Percentiles rank a stretch among this genome's conserved stretches.
These are phyloP conservation scores for Cladopsammia gracilis DNA, from an alignment of 64 coral and sea anemone species.

Conservation along the genomic window DNA sequence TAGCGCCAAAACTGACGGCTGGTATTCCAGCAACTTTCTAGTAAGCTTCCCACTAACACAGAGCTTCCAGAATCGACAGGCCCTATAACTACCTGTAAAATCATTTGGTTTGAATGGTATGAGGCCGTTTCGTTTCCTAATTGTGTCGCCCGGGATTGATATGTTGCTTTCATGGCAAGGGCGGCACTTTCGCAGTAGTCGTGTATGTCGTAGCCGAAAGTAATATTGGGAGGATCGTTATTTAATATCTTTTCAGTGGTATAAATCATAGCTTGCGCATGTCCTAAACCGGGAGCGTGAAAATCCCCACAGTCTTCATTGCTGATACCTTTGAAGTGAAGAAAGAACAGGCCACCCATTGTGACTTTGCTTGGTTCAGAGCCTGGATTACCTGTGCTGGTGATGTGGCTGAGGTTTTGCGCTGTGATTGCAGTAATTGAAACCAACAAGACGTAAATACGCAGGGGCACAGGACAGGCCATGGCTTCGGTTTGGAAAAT, in stretches of 20 bases:
- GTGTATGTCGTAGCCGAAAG: slow-evolving; percentile 19
- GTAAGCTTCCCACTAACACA: slow-evolving; percentile 18
- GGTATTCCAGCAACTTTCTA: slow-evolving; percentile 1
- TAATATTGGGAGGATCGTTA: slow-evolving; percentile 9
- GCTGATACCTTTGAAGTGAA: not conserved
- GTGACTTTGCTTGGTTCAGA: not conserved
- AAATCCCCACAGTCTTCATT: slow-evolving; percentile 28
- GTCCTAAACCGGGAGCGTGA: slow-evolving; percentile 7
- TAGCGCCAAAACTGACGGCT: not conserved
- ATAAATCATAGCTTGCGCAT: slow-evolving; percentile 28
- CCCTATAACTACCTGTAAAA: not conserved
- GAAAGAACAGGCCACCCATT: not conserved
- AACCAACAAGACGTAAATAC: not conserved
- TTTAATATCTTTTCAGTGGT: slow-evolving; percentile 35
- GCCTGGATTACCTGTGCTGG: not conserved
- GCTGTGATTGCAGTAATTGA: not conserved
- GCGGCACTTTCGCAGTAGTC: slow-evolving; percentile 19
- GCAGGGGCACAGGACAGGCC: not conserved
- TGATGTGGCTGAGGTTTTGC: not conserved
- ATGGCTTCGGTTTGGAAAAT: not conserved
- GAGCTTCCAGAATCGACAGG: slow-evolving; percentile 19
- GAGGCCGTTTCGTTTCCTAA: not conserved
- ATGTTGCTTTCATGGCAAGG: slow-evolving; percentile 11
- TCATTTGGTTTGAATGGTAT: not conserved
- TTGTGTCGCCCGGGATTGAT: not conserved